Evolutionary conservation across 2,797 vertebrate species (phyloP).

Genomic region (Eutrigla gurnardus): DNA sequence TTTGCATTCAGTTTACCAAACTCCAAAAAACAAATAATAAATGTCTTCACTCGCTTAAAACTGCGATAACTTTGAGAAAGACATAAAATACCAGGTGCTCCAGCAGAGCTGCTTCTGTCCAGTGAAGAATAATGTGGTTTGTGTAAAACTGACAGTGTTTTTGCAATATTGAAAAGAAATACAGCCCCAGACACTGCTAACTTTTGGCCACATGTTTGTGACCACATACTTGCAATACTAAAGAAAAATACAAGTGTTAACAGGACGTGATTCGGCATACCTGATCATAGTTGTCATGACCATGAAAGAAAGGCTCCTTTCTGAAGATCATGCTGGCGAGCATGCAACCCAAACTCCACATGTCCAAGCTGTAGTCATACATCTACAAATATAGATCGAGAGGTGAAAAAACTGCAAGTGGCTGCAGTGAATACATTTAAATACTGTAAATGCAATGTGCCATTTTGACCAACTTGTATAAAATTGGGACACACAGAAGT

Average conservation of each 20-base stretch:
- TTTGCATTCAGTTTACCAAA: slow-evolving; percentile 3
- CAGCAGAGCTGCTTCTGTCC: background rate
- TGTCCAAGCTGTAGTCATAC: slow-evolving; percentile 99
- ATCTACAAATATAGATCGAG: slow-evolving; percentile 82
- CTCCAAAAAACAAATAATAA: background rate
- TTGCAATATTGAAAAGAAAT: background rate
- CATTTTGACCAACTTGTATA: background rate
- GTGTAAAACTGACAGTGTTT: slow-evolving; percentile 7
- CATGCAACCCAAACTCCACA: slow-evolving; percentile 99
- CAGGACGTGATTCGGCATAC: slow-evolving; percentile 69
- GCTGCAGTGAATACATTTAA: background rate
- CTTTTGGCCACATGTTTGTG: background rate
- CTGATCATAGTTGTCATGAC: slow-evolving; percentile 99
- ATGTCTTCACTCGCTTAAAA: background rate
- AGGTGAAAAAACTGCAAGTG: background rate
- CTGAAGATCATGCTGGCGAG: slow-evolving; percentile 99
- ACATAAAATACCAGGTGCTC: background rate
- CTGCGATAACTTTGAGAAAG: background rate
- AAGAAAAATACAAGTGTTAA: too few species aligned
- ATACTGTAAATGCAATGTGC: background rate
- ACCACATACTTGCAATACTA: background rate
- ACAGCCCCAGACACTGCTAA: background rate
- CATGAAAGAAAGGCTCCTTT: slow-evolving; percentile 99
- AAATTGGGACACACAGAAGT: background rate
- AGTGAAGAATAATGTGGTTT: slow-evolving; percentile 9